Conservation (phyloP, 2,888 invertebrate species). For the Drosophila robusta region DNA sequence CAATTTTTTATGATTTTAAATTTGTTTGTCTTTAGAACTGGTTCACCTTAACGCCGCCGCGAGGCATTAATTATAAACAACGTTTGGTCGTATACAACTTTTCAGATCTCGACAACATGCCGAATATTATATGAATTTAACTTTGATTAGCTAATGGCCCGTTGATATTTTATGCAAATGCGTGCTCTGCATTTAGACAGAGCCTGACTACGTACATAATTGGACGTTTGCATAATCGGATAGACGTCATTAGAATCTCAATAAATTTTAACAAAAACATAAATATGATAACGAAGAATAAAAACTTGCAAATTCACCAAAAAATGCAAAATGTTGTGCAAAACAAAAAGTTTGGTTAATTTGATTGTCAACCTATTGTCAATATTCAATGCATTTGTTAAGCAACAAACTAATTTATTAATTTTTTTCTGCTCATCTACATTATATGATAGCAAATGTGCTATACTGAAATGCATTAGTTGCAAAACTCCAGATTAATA, state of each 20-base stretch:
- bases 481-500: background rate
- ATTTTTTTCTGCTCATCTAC: background rate
- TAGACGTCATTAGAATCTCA: slow-evolving; percentile 33
- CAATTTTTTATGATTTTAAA: slow-evolving; percentile 14
- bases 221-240: slow-evolving; percentile 42
- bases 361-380: slow-evolving; percentile 16
- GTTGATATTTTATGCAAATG: slow-evolving; percentile 51
- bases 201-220: slow-evolving; percentile 42
- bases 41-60: slow-evolving; percentile 45
- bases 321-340: slow-evolving; percentile 1
- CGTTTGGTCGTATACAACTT: slow-evolving; percentile 19
- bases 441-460: background rate
- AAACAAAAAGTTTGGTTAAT: slow-evolving; percentile 2
- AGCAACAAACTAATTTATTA: slow-evolving; percentile 1
- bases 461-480: slow-evolving; percentile 6
- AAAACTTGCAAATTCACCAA: background rate
- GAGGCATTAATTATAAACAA: slow-evolving; percentile 41
- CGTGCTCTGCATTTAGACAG: slow-evolving; percentile 58
- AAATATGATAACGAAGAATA: background rate
- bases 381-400: slow-evolving; percentile 13
- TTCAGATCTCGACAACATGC: slow-evolving; percentile 17
- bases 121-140: slow-evolving; percentile 24
- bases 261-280: slow-evolving; percentile 18
- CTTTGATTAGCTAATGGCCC: slow-evolving; percentile 50
- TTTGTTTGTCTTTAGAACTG: slow-evolving; percentile 51